phyloP scores from a whole-genome alignment of 1,140 invertebrate species.

The Berghia stephanieae region DNA sequence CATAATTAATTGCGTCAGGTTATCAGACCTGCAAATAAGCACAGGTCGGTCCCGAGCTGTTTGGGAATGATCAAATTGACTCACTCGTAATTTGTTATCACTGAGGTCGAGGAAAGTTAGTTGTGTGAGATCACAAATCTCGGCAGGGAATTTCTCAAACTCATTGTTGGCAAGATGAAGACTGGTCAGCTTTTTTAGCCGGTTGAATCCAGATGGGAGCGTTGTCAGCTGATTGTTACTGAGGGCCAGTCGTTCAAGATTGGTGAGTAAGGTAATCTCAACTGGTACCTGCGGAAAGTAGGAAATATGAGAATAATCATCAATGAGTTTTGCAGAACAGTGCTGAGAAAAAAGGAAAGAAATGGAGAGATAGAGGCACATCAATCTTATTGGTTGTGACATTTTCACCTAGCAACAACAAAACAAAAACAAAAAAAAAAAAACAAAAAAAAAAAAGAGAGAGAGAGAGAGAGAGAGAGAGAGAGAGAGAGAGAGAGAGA shows the following conservation, averaged over 20 bases:
- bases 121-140: slow-evolving; percentile 54
- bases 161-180: slow-evolving; percentile 66
- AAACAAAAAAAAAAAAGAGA: no score
- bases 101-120: slow-evolving; percentile 65
- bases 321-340: no score
- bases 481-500: slow-evolving; percentile 20
- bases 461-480: slow-evolving; percentile 22
- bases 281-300: slow-evolving; percentile 48
- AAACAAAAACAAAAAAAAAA: no score
- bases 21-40: no score
- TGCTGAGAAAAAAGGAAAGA: no score
- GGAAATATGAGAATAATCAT: not conserved
- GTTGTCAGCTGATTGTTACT: slow-evolving; percentile 63
- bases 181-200: slow-evolving; percentile 59
- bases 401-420: no score
- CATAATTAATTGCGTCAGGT: no score
- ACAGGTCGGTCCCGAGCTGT: no score
- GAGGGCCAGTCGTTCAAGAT: slow-evolving; percentile 62
- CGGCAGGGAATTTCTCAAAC: slow-evolving; percentile 58
- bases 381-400: no score
- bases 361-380: no score
- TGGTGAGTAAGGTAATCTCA: slow-evolving; percentile 55
- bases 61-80: no score
- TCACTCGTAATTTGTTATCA: slow-evolving; percentile 52
- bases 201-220: slow-evolving; percentile 57